phyloP scores from a whole-genome alignment of 2,888 invertebrate genomes.

The Eupithecia abbreviata region DNA sequence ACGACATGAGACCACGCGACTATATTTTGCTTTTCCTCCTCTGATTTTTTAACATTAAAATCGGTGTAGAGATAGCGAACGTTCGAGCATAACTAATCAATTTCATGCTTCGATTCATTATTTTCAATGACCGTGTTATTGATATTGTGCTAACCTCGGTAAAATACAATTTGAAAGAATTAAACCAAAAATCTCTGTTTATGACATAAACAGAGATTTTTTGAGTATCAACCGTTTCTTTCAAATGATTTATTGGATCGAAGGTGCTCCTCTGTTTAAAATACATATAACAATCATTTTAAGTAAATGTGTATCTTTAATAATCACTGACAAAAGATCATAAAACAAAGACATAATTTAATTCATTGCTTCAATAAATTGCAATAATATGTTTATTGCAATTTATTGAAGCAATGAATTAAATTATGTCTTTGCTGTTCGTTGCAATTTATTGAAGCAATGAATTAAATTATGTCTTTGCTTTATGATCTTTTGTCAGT shows the following conservation, averaged over 20 bases:
- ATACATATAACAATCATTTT: not conserved
- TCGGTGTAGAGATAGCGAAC: not conserved
- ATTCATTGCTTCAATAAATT: not conserved
- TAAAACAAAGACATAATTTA: not conserved
- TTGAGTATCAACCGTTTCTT: not conserved
- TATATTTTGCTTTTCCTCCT: not conserved
- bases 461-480: not conserved
- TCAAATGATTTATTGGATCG: not conserved
- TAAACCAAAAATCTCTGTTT: not conserved
- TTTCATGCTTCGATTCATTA: not conserved
- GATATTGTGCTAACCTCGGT: not conserved
- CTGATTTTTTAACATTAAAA: not conserved
- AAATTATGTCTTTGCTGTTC: no score
- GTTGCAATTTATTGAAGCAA: not conserved
- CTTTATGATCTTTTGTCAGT: not conserved
- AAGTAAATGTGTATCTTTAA: not conserved
- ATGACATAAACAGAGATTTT: not conserved
- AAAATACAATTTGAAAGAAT: not conserved
- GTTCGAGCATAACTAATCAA: not conserved
- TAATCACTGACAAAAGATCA: not conserved
- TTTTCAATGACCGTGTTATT: not conserved
- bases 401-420: no score
- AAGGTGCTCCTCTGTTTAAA: not conserved
- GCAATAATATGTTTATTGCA: no score
- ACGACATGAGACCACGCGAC: not conserved